Base-by-base conservation (phyloP, 2,888 invertebrate genomes). In the Cetonia aurata region DNA sequence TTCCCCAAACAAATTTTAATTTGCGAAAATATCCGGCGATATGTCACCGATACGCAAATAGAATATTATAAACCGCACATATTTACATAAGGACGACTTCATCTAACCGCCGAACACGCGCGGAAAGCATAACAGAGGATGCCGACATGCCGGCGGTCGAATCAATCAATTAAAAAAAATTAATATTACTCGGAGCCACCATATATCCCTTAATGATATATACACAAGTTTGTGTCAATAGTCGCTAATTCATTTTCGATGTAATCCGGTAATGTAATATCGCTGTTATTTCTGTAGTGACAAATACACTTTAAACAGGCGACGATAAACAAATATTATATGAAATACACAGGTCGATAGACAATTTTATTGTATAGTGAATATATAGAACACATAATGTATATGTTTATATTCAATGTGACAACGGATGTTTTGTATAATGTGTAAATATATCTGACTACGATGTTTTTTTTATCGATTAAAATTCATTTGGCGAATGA, bases 221-320 rank as follows among this genome's bases (percentile, higher is more conserved):
- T 17, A n/a, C 8, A 48, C 25, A 12, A 10, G 13, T 12, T 19
- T 44, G 17, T 66, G 52, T 66, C 66, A 66, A 66, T 37, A 25
- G 46, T 1, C 8, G 46, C 46, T 60, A 60, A 60, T 60, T 60
- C 46, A 60, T 25, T 60, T 60, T 60, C 60, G 25, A n/a, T 60
- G 60, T 60, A 60, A 46, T 15, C 25, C 48, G 60, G 60, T 60
- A 60, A 60, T 60, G 60, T 60, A 46, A 60, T 46, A 60, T 60
- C 46, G 60, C 37, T 66, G 52, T 66, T 48, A 41, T 52, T 31
- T 17, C 42, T 12, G 25, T 25, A 25, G 4, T 25, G 25, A 25
- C 25, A 25, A 25, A 25, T 66, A 37, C 15, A 3, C 8, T 66
- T 55, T 65, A 42, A 52, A 25, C 37, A 52, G 53, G 37, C 41